Evolutionary conservation across 2,113 vertebrate species (phyloP).

Genomic region (Malaclemys terrapin): DNA sequence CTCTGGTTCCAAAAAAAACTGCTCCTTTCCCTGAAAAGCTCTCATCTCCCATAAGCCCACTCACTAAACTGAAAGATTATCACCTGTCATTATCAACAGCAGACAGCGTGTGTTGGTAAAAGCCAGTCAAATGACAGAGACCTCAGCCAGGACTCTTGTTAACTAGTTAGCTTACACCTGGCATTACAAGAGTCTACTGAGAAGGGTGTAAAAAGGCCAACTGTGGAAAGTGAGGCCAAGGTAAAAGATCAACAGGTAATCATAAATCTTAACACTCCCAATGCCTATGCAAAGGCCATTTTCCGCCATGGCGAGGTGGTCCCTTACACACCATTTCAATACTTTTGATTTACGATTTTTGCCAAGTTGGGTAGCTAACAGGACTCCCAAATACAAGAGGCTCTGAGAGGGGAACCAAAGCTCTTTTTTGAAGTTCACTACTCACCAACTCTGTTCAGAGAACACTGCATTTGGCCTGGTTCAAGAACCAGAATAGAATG

Average conservation of each 20-base stretch:
- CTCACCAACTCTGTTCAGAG: neutral
- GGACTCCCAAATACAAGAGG: neutral
- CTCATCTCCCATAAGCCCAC: neutral
- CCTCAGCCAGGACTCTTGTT: neutral
- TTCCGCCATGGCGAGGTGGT: neutral
- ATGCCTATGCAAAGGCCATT: neutral
- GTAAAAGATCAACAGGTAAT: neutral
- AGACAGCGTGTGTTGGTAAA: neutral
- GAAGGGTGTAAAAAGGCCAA: neutral
- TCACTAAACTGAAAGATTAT: neutral
- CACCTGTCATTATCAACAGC: neutral
- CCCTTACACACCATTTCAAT: no score
- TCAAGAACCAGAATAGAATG: neutral
- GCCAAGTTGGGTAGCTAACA: neutral
- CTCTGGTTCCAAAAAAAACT: neutral
- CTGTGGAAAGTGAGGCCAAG: neutral
- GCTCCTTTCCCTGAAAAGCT: neutral
- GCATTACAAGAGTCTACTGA: neutral
- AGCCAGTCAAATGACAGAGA: neutral
- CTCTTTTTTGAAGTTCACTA: neutral
- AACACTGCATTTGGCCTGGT: neutral
- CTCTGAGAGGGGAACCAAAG: neutral
- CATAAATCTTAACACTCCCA: neutral
- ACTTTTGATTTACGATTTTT: neutral
- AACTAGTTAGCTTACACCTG: neutral